These are phyloP conservation scores for Apamea crenata DNA, from an alignment of 2,888 invertebrate species.

Conservation along the genomic window DNA sequence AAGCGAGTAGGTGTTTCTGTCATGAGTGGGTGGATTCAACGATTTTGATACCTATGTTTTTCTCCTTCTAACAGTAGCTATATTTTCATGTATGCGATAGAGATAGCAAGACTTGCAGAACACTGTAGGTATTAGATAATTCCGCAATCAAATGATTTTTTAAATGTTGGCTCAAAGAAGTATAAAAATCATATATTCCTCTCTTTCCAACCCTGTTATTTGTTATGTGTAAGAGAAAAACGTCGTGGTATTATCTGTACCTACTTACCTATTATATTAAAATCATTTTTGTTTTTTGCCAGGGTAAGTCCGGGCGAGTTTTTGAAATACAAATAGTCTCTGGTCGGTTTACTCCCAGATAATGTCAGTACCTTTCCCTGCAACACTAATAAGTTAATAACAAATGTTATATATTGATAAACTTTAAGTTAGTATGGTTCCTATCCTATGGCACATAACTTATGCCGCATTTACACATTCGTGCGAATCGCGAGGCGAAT, in stretches of 20 bases:
- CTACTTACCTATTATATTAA: background rate
- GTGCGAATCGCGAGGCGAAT: too few species aligned
- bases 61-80: constrained; percentile 12
- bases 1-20: constrained; percentile 1
- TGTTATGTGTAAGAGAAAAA: constrained; percentile 1
- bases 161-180: background rate
- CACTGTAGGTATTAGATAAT: background rate
- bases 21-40: background rate
- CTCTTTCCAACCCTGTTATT: constrained; percentile 21
- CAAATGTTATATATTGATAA: constrained; percentile 5
- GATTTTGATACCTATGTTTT: background rate
- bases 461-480: too few species aligned
- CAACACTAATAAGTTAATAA: too few species aligned
- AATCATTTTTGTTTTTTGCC: constrained; percentile 19
- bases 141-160: background rate
- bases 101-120: constrained; percentile 24
- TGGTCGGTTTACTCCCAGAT: constrained; percentile 42
- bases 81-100: background rate
- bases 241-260: background rate
- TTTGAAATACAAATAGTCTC: constrained; percentile 26
- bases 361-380: background rate
- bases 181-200: background rate
- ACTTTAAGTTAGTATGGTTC: background rate
- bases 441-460: background rate
- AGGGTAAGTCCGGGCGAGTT: background rate